Evolutionary conservation across 1,140 invertebrate species (phyloP).

Genomic region (Acromyrmex charruanus): DNA sequence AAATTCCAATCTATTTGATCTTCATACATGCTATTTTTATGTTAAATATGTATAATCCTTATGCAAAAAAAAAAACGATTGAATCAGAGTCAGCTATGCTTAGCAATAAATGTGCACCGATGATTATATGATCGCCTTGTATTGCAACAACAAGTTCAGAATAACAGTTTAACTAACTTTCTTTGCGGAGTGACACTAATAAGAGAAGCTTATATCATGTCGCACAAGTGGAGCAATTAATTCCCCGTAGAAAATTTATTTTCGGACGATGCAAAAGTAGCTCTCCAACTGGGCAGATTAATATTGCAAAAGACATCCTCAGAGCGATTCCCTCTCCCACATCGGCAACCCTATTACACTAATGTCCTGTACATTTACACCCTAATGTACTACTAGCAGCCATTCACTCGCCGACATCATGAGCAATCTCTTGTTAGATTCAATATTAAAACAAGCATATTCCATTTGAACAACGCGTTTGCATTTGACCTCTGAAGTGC

Average conservation of each 20-base stretch:
- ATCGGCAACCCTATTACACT: constrained; percentile 34
- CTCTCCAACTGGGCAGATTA: constrained; percentile 13
- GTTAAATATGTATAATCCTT: neutral
- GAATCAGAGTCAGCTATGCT: neutral
- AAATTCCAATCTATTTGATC: neutral
- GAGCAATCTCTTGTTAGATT: constrained; percentile 48
- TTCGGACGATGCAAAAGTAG: constrained; percentile 3
- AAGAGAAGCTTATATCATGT: constrained; percentile 6
- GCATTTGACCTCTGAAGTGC: neutral
- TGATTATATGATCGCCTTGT: neutral
- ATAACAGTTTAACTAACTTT: constrained; percentile 6
- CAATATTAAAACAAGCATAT: constrained; percentile 40
- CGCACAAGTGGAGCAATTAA: neutral
- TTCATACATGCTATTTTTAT: neutral
- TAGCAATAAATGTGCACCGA: neutral
- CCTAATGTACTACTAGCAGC: constrained; percentile 27
- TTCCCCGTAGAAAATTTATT: constrained; percentile 25
- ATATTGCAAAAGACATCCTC: constrained; percentile 40
- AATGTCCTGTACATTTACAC: constrained; percentile 30
- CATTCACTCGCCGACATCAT: neutral
- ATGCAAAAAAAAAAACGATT: neutral
- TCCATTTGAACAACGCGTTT: neutral
- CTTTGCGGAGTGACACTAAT: neutral
- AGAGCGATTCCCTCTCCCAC: neutral
- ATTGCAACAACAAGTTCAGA: neutral